phyloP scores from a whole-genome alignment of 2,888 invertebrate genomes.

The Acanthopleura granulata region DNA sequence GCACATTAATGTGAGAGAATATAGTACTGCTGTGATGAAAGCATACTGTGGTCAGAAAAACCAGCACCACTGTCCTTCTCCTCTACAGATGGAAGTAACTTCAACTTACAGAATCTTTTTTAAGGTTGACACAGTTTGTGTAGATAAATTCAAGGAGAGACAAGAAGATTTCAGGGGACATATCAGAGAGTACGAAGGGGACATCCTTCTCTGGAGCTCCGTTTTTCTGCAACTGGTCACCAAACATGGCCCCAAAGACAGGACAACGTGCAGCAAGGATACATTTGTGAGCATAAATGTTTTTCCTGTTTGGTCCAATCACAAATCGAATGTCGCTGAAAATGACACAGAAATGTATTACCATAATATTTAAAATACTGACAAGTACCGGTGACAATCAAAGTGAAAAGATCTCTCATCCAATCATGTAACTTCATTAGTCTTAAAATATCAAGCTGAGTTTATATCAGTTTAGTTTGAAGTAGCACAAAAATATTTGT shows the following conservation, averaged over 20 bases:
- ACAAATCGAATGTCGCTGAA: slow-evolving; percentile 66
- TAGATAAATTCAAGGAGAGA: slow-evolving; percentile 66
- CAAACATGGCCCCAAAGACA: slow-evolving; percentile 66
- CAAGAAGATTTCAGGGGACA: slow-evolving; percentile 60
- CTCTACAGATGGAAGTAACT: too few species aligned
- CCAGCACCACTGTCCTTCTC: too few species aligned
- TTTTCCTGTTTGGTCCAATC: slow-evolving; percentile 61
- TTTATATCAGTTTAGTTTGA: too few species aligned
- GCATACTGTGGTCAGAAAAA: too few species aligned
- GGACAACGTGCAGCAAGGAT: slow-evolving; percentile 63
- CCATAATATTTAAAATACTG: too few species aligned
- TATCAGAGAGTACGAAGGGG: slow-evolving; percentile 65
- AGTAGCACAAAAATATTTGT: too few species aligned
- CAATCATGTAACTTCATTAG: too few species aligned
- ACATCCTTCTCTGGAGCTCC: slow-evolving; percentile 52
- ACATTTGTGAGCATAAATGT: slow-evolving; percentile 61
- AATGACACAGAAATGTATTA: slow-evolving; percentile 19
- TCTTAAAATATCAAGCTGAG: too few species aligned
- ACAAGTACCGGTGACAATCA: too few species aligned
- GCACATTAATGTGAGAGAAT: too few species aligned
- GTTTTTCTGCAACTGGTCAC: slow-evolving; percentile 48
- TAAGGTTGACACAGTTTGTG: slow-evolving; percentile 64
- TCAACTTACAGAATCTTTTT: slow-evolving; percentile 58
- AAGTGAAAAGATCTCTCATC: too few species aligned
- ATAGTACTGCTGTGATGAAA: too few species aligned